Base-by-base conservation (phyloP, 1,140 invertebrate genomes). In the Drosophila quadrilineata region DNA sequence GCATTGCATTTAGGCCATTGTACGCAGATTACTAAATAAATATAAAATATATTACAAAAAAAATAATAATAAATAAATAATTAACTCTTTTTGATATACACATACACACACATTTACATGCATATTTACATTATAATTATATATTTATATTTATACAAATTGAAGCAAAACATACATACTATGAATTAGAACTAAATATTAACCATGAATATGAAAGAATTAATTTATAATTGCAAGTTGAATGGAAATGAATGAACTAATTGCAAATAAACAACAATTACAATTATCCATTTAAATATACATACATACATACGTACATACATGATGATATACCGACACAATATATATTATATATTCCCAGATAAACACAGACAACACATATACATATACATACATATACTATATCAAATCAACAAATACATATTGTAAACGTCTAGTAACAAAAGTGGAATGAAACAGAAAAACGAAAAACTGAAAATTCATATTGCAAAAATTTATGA, bases 401-500 rank as follows among this genome's bases (percentile, higher is more conserved):
- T 60, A 79, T 77, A 77, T 77, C 75, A 79, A 59, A 48, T 56
- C 59, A 75, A 70, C 69, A 64, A 58, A 38, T 71, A 80, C 71
- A 75, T 80, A 82, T 76, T 82, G 76, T 76, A 67, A 79, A 64
- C 17, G 36, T 73, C 69, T 79, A 80, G 60, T 53, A 35, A 65
- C 24, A 73, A 74, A 59, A 53, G n/a, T n/a, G n/a, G n/a, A n/a
- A n/a, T n/a, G n/a, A n/a, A n/a, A n/a, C n/a, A 19, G 12, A 52
- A 49, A 65, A 64, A 52, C 12, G 22, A 67, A n/a, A n/a, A n/a
- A 71, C 69, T 72, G n/a, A 31, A 48, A 71, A 63, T 60, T 40
- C 70, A 75, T 79, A 75, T 71, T 72, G 66, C 76, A 82, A 65
- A 52, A 76, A 75, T 70, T 69, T 58, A 73, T 80, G 60, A 82